phyloP scores from a whole-genome alignment of 30 jellyfish, hydroid and myxozoan species.

The Aurelia coerulea region DNA sequence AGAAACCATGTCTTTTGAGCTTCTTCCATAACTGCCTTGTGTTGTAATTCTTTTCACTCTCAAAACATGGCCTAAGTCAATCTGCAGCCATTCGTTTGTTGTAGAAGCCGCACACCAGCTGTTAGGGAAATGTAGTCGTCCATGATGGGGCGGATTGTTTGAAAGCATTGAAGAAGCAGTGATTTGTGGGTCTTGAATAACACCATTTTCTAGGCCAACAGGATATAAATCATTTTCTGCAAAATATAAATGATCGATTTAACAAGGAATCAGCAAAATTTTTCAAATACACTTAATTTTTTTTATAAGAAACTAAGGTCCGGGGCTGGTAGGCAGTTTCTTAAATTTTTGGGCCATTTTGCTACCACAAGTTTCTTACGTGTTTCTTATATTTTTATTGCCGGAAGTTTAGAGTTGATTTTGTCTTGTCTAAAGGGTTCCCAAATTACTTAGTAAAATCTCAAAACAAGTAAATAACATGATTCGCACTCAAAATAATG shows the following conservation, averaged over 20 bases:
- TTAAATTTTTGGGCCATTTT: no score
- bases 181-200: conserved; percentile 19
- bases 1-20: conserved; percentile 36
- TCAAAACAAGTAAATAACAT: no score
- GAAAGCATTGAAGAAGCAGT: conserved; percentile 44
- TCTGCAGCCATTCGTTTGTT: conserved; percentile 35
- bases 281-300: no score
- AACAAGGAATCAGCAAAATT: no score
- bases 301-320: no score
- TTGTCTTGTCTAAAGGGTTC: no score
- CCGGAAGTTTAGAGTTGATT: no score
- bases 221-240: conserved; percentile 3
- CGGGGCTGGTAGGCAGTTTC: no score
- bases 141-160: conserved; percentile 34
- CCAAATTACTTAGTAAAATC: no score
- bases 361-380: no score
- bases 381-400: no score
- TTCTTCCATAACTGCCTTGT: conserved; percentile 46
- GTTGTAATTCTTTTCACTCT: conserved; percentile 37
- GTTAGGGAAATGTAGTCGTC: conserved; percentile 37
- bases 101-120: conserved; percentile 48
- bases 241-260: neutral
- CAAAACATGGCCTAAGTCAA: conserved; percentile 38
- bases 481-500: no score
- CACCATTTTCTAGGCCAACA: conserved; percentile 16